These are phyloP conservation scores for Morpho helenor DNA, from an alignment of 2,888 invertebrate genomes.

Conservation along the genomic window DNA sequence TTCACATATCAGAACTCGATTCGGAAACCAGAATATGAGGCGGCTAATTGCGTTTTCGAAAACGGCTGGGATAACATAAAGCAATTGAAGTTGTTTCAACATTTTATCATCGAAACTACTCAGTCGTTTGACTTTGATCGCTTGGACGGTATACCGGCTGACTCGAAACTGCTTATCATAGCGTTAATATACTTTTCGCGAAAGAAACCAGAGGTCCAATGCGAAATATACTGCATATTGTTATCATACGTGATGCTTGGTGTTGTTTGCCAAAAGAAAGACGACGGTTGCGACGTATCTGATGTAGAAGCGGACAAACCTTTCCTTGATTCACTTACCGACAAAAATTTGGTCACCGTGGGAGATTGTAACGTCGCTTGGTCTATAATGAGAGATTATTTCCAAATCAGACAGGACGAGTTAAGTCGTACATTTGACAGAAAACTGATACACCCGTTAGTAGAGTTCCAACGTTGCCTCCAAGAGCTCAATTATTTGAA, in stretches of 20 bases:
- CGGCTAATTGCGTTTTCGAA: constrained; percentile 35
- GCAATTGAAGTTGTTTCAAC: constrained; percentile 28
- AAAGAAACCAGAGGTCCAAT: constrained; percentile 28
- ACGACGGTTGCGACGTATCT: background rate
- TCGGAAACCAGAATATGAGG: constrained; percentile 33
- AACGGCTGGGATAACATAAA: constrained; percentile 40
- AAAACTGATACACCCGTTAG: constrained; percentile 28
- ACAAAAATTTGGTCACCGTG: constrained; percentile 17
- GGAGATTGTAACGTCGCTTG: constrained; percentile 28
- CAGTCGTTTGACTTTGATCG: constrained; percentile 23
- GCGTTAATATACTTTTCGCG: constrained; percentile 38
- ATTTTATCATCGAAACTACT: constrained; percentile 28
- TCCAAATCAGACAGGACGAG: constrained; percentile 13
- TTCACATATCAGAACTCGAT: constrained; percentile 9
- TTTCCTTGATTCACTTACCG: constrained; percentile 3
- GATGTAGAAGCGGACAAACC: background rate
- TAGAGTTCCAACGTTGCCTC: constrained; percentile 40
- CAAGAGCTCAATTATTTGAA: constrained; percentile 41
- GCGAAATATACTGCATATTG: constrained; percentile 34
- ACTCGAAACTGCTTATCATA: constrained; percentile 35
- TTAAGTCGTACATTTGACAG: constrained; percentile 24
- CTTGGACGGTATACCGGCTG: constrained; percentile 30
- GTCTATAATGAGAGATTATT: constrained; percentile 27
- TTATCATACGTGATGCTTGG: constrained; percentile 37
- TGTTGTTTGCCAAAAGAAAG: constrained; percentile 24